Conservation (phyloP, 2,888 invertebrate genomes). For the Parochlus steinenii region DNA sequence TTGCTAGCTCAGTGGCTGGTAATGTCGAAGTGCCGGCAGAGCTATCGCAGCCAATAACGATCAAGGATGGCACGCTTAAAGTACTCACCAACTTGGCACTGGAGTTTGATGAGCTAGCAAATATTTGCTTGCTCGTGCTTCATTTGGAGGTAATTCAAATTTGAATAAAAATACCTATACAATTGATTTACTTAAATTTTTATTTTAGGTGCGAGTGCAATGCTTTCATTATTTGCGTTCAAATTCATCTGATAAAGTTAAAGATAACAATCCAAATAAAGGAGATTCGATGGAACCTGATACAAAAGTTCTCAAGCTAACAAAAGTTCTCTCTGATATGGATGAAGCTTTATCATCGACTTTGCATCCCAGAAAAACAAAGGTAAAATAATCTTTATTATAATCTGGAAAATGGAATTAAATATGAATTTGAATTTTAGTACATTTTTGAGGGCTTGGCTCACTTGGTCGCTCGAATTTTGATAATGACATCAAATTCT, state of each 20-base stretch:
- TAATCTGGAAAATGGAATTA: background rate
- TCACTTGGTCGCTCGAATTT: constrained; percentile 53
- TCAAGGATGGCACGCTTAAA: constrained; percentile 41
- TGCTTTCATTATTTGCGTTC: constrained; percentile 83
- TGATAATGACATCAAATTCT: constrained; percentile 65
- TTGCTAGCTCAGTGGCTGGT: constrained; percentile 27
- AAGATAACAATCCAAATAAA: constrained; percentile 28
- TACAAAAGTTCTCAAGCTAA: constrained; percentile 58
- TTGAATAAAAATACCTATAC: constrained; percentile 3
- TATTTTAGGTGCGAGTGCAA: constrained; percentile 64
- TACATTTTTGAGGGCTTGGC: constrained; percentile 86
- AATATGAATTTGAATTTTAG: constrained; percentile 31
- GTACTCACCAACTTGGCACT: constrained; percentile 52
- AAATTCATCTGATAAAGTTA: constrained; percentile 27
- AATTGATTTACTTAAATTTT: constrained; percentile 7
- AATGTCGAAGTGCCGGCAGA: constrained; percentile 17
- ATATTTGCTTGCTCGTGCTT: constrained; percentile 77
- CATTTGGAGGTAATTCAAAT: constrained; percentile 64
- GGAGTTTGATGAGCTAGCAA: constrained; percentile 76
- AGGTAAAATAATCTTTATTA: constrained; percentile 35
- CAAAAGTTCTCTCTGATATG: constrained; percentile 57
- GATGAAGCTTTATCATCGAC: constrained; percentile 61
- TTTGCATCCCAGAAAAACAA: constrained; percentile 59
- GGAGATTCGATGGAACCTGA: constrained; percentile 63
- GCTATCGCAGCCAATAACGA: constrained; percentile 21